phyloP scores from a whole-genome alignment of 2,888 invertebrate species.

The Phortica okadai region DNA sequence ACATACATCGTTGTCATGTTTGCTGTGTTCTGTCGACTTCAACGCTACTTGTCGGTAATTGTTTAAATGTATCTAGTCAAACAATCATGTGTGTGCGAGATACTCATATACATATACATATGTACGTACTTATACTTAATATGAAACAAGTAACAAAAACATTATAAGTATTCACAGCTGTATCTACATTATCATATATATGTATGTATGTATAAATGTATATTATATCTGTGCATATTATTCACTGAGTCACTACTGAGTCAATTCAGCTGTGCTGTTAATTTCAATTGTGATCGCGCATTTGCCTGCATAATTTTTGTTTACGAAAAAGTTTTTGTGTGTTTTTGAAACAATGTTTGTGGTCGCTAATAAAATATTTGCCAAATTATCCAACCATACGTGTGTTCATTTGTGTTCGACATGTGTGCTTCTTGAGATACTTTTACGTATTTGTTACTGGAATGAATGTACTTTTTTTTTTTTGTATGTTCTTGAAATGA shows the following conservation, averaged over 20 bases:
- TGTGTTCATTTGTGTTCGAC: neutral
- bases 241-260: neutral
- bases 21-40: neutral
- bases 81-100: neutral
- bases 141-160: neutral
- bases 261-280: neutral
- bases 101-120: neutral
- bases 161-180: neutral
- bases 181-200: neutral
- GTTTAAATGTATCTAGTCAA: neutral
- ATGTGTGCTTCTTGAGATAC: neutral
- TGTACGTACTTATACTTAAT: too few relatives aligned
- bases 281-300: neutral
- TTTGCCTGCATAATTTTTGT: slow-evolving; percentile 14
- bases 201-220: neutral
- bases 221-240: neutral
- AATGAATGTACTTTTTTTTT: too few relatives aligned
- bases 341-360: neutral
- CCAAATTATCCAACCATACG: neutral
- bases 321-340: neutral
- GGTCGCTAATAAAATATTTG: neutral
- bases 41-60: neutral
- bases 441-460: neutral
- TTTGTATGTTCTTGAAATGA: too few relatives aligned
- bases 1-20: neutral